Evolutionary conservation across 2,113 vertebrate species (phyloP).

Genomic region (Peromyscus californicus): DNA sequence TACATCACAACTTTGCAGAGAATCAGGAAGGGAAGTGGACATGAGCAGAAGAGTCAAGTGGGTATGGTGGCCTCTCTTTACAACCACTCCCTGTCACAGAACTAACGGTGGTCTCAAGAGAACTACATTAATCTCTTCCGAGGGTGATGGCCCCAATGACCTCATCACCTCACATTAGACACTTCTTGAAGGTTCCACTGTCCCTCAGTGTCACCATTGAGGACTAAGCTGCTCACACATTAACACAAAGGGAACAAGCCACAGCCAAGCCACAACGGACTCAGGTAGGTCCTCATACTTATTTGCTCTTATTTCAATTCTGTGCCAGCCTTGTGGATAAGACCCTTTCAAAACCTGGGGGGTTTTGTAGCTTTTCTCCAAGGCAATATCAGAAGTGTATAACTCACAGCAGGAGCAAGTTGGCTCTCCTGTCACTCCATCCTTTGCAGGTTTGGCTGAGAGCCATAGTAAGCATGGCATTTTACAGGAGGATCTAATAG

Average conservation of each 20-base stretch:
- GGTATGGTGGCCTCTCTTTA: background rate
- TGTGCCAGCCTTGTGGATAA: background rate
- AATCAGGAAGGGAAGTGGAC: background rate
- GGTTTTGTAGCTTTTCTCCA: background rate
- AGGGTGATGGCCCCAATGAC: background rate
- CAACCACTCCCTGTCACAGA: background rate
- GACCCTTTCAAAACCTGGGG: background rate
- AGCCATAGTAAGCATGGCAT: background rate
- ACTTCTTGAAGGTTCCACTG: background rate
- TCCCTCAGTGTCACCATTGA: background rate
- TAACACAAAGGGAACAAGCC: background rate
- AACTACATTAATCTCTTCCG: background rate
- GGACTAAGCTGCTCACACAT: background rate
- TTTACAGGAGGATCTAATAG: background rate
- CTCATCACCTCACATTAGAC: background rate
- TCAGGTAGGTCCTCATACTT: too few species aligned
- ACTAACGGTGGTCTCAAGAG: background rate
- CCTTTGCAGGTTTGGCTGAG: background rate
- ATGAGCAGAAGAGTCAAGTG: background rate
- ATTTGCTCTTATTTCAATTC: background rate
- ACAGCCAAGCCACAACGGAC: background rate
- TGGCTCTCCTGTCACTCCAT: background rate
- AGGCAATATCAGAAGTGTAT: background rate
- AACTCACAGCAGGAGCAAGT: background rate
- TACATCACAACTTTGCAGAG: background rate